Base-by-base conservation (phyloP, 2,888 invertebrate species). In the Amorpha juglandis region DNA sequence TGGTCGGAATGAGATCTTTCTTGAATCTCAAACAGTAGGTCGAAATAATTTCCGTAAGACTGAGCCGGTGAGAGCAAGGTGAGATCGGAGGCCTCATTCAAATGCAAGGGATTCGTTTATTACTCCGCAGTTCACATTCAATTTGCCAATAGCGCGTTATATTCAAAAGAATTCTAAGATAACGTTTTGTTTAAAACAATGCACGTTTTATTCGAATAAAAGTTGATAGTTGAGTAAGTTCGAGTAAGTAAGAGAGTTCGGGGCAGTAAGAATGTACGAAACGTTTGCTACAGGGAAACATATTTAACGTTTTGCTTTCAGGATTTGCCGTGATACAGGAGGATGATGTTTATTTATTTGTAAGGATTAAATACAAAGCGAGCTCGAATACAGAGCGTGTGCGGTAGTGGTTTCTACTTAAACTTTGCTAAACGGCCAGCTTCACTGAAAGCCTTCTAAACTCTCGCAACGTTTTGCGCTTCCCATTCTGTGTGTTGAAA, bases 51-150 rank as follows among this genome's bases (percentile, higher is more conserved):
- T 87, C 81, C 80, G 79, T 79, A 80, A 81, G 83, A 80, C 83
- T 79, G 84, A 88, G 86, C 88, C 89, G 87, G 87, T 89, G 87
- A 86, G 80, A 81, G 81, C 77, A 77, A 80, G 82, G 83, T 86
- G 83, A 76, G 80, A 77, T 82, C 79, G 74, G 73, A 80, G 76
- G 74, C 75, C 84, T 90, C 86, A 90, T 90, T 90, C 82, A 87
- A 87, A 90, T 90, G 89, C 88, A 89, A 86, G 87, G 80, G 82
- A 82, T 86, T 80, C 86, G 84, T 90, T 83, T 89, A 89, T 89
- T 90, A 84, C 86, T 81, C 48, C 64, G 35, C 58, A 35, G 55
- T 64, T 81, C 81, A 81, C 84, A 85, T 88, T 88, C 84, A 85
- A 88, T 90, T 85, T 83, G 76, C 78, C 79, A 78, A 78, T 76